A percentile compares a stretch with the other conserved stretches of the same genome.
These are phyloP conservation scores for Netelia virgata DNA, from an alignment of 2,888 invertebrate genomes.

Conservation along the genomic window DNA sequence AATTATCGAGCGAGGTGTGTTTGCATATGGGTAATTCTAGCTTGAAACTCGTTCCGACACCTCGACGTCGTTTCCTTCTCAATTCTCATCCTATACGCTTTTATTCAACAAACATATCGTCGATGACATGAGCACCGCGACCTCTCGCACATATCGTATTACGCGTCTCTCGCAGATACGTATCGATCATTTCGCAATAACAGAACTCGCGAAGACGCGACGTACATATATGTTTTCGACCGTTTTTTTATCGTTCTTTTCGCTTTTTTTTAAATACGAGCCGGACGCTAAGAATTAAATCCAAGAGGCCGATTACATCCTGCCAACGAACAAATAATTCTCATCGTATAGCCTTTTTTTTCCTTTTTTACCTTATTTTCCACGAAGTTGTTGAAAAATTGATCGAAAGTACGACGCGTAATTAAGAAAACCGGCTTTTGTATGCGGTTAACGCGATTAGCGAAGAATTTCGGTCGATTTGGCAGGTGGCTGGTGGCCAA, in stretches of 20 bases:
- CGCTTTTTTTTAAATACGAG: neutral
- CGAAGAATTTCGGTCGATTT: no score
- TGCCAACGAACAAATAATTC: neutral
- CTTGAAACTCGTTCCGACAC: constrained; percentile 41
- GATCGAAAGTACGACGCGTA: no score
- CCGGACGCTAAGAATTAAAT: neutral
- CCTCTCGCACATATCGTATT: constrained; percentile 55
- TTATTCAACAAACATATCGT: neutral
- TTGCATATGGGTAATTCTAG: constrained; percentile 54
- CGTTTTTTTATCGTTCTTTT: neutral
- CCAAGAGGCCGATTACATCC: neutral
- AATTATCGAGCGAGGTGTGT: constrained; percentile 57
- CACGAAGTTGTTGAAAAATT: no score
- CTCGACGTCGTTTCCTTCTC: constrained; percentile 26
- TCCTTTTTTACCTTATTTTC: no score
- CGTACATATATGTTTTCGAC: neutral
- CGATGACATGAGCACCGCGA: constrained; percentile 16
- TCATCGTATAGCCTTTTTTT: no score
- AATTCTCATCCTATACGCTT: constrained; percentile 26
- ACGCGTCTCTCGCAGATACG: constrained; percentile 21
- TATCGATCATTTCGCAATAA: constrained; percentile 36
- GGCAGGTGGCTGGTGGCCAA: no score
- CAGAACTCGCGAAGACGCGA: constrained; percentile 20
- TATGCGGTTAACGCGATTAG: no score
- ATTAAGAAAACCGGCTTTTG: no score